Percentiles rank a stretch among this genome's conserved stretches.
These are phyloP conservation scores for Gobionotothen gibberifrons DNA, from an alignment of 2,797 vertebrate genomes.

Conservation along the genomic window DNA sequence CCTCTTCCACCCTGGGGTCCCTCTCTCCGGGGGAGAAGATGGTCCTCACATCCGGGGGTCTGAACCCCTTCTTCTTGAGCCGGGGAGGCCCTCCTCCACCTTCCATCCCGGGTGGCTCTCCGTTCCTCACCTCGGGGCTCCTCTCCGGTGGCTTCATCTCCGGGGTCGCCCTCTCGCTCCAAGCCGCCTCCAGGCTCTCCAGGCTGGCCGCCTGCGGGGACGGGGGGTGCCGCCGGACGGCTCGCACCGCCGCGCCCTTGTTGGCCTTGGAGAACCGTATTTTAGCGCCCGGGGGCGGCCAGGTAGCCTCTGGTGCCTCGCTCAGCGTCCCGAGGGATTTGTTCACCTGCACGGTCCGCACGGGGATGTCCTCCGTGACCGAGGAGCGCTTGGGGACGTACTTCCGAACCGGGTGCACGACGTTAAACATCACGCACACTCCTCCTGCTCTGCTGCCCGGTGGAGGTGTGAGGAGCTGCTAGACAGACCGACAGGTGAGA, in stretches of 20 bases:
- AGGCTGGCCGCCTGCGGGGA: constrained; percentile 61
- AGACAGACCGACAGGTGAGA: background rate
- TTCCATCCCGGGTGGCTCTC: constrained; percentile 22
- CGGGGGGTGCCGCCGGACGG: constrained; percentile 47
- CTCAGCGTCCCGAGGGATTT: background rate
- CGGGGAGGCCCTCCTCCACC: constrained; percentile 58
- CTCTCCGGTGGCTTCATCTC: constrained; percentile 4
- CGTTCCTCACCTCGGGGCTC: constrained; percentile 19
- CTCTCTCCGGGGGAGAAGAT: constrained; percentile 78
- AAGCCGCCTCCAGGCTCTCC: constrained; percentile 68
- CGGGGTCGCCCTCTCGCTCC: constrained; percentile 33
- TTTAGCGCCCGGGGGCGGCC: constrained; percentile 61
- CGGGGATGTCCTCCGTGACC: constrained; percentile 38
- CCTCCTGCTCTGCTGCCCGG: background rate
- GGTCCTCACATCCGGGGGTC: constrained; percentile 84
- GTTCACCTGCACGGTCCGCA: constrained; percentile 39
- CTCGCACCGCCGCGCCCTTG: constrained; percentile 71
- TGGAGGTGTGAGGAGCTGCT: background rate
- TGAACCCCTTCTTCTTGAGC: constrained; percentile 76
- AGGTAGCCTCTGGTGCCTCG: constrained; percentile 53
- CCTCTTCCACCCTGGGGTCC: constrained; percentile 80
- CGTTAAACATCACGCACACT: constrained; percentile 60
- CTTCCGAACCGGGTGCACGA: constrained; percentile 68
- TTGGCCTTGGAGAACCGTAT: constrained; percentile 70
- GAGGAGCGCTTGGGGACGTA: constrained; percentile 66